A percentile compares a stretch with the other conserved stretches of the same genome.
Conservation (phyloP, 2,797 vertebrate species). For the Chloroceryle amazona region DNA sequence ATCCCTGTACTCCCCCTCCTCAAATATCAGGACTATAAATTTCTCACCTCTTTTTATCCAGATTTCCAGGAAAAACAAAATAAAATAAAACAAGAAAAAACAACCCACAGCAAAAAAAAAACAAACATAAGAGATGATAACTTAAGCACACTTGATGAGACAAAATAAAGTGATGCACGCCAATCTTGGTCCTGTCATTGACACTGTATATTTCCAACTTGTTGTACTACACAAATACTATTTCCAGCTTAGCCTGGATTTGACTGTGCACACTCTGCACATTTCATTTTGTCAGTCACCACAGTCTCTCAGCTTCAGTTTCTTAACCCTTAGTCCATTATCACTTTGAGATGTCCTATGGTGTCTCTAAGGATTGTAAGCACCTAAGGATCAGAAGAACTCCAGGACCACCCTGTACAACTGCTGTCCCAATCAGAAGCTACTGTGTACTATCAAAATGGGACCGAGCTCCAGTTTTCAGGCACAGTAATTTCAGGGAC, state of each 20-base stretch:
- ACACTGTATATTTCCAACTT: not conserved
- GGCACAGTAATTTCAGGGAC: not conserved
- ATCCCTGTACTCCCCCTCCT: not conserved
- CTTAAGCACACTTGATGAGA: not conserved
- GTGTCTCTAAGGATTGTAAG: not conserved
- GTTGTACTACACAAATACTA: not conserved
- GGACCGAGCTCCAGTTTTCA: not conserved
- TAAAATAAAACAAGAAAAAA: not conserved
- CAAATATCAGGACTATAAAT: not conserved
- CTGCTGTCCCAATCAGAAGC: not conserved
- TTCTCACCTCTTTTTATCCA: not conserved
- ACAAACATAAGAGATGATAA: not conserved
- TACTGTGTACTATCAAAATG: not conserved
- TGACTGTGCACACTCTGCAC: not conserved
- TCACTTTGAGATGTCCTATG: not conserved
- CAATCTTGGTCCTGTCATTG: not conserved
- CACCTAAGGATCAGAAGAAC: not conserved
- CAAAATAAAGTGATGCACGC: not conserved
- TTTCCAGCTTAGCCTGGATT: not conserved
- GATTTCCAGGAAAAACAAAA: not conserved
- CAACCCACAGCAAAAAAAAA: too few relatives aligned
- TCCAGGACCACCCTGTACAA: not conserved
- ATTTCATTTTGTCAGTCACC: not conserved
- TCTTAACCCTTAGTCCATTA: not conserved
- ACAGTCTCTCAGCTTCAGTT: not conserved